phyloP scores from a whole-genome alignment of 2,797 vertebrate species.

The Psittacula derbiana region DNA sequence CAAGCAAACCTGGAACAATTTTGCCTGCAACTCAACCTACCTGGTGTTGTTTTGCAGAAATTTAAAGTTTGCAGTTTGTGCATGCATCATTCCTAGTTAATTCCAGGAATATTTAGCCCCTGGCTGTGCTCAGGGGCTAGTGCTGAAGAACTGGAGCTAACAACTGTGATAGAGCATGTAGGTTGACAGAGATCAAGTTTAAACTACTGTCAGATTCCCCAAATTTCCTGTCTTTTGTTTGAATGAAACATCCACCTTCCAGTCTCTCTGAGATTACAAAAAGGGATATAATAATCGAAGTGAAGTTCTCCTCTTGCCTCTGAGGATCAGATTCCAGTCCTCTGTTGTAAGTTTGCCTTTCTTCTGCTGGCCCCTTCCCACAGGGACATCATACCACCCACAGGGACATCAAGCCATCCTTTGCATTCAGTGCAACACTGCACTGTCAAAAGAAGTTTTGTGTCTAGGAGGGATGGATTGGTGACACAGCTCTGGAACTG shows the following conservation, averaged over 20 bases:
- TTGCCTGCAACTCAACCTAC: background rate
- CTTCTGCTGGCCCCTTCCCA: background rate
- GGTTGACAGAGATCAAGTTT: background rate
- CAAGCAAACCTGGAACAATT: background rate
- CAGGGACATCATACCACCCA: no score
- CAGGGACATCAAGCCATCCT: background rate
- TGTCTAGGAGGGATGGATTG: background rate
- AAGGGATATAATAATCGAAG: background rate
- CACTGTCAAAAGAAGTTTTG: background rate
- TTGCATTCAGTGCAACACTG: background rate
- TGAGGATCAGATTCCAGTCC: background rate
- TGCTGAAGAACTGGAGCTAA: background rate
- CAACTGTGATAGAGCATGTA: background rate
- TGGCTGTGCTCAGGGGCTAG: background rate
- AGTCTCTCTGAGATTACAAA: background rate
- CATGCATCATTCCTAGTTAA: background rate
- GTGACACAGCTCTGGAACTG: background rate
- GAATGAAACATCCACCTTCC: fast-evolving
- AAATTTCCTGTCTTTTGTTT: background rate
- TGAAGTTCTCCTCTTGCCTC: background rate
- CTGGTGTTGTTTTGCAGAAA: background rate
- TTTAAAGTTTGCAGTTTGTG: background rate
- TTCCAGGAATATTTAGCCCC: background rate
- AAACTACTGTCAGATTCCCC: background rate
- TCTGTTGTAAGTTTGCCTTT: background rate